Evolutionary conservation across 2,888 invertebrate species (phyloP).

Genomic region (Papilio protenor): DNA sequence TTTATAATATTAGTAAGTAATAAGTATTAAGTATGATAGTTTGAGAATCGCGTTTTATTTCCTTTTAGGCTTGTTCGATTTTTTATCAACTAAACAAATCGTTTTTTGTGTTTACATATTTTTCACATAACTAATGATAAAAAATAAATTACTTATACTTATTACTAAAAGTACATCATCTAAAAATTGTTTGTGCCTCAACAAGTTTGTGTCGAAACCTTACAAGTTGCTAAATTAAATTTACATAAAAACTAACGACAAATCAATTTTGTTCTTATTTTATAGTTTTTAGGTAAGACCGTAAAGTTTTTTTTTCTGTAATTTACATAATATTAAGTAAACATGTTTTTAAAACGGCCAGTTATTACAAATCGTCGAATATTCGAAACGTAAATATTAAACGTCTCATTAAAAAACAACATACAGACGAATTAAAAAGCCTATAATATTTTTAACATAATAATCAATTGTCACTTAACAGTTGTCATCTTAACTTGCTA

Average conservation of each 20-base stretch:
- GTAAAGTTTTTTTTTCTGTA: neutral
- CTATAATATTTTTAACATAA: neutral
- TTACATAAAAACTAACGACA: constrained; percentile 17
- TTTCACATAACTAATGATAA: neutral
- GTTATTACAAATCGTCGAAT: neutral
- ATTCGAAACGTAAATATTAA: neutral
- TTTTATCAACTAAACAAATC: constrained; percentile 1
- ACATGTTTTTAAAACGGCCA: constrained; percentile 1
- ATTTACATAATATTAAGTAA: constrained; percentile 11
- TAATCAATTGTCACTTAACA: neutral
- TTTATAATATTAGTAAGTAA: neutral
- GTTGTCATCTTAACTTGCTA: too few species aligned
- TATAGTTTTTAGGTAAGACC: neutral
- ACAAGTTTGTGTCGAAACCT: constrained; percentile 6
- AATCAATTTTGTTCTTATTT: constrained; percentile 23
- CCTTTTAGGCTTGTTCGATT: constrained; percentile 9
- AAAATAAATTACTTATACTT: constrained; percentile 6
- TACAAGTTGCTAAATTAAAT: neutral
- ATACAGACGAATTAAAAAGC: neutral
- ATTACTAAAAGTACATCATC: neutral
- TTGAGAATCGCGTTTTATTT: neutral
- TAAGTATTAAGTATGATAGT: too few species aligned
- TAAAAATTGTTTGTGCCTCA: neutral
- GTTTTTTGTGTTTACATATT: neutral
- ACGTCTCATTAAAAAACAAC: neutral